These are phyloP conservation scores for Anastrepha ludens DNA, from an alignment of 1,140 invertebrate species.

Conservation along the genomic window DNA sequence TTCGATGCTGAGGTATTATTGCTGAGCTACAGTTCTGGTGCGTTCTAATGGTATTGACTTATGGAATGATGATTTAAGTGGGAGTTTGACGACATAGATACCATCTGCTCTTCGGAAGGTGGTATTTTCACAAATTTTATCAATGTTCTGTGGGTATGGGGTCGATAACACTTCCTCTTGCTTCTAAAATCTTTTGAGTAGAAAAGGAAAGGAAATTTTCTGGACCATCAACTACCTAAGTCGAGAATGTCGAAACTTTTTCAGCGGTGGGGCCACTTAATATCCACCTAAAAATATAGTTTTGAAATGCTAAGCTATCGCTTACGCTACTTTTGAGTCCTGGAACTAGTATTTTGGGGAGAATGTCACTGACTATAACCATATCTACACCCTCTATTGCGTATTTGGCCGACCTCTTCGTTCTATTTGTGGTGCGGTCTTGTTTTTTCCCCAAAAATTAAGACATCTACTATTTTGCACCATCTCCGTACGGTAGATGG, in stretches of 20 bases:
- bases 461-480: too few species aligned
- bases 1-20: slow-evolving; percentile 21
- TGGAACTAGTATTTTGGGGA: not conserved
- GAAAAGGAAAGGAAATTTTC: not conserved
- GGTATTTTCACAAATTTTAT: slow-evolving; percentile 6
- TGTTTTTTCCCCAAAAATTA: too few species aligned
- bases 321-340: slow-evolving; percentile 27
- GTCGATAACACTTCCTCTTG: not conserved
- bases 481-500: too few species aligned
- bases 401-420: too few species aligned
- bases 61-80: not conserved
- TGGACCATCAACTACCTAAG: not conserved
- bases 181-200: slow-evolving; percentile 37
- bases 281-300: slow-evolving; percentile 29
- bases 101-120: not conserved
- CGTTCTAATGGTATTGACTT: not conserved
- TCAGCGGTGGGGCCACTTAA: not conserved
- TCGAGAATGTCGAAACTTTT: not conserved
- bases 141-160: not conserved
- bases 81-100: not conserved
- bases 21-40: not conserved
- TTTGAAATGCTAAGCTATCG: not conserved
- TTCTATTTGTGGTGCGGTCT: too few species aligned
- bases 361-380: not conserved
- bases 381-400: not conserved